A percentile compares a stretch with the other conserved stretches of the same genome.
phyloP scores from a whole-genome alignment of 1,140 invertebrate species.

The Gonioctena quinquepunctata region DNA sequence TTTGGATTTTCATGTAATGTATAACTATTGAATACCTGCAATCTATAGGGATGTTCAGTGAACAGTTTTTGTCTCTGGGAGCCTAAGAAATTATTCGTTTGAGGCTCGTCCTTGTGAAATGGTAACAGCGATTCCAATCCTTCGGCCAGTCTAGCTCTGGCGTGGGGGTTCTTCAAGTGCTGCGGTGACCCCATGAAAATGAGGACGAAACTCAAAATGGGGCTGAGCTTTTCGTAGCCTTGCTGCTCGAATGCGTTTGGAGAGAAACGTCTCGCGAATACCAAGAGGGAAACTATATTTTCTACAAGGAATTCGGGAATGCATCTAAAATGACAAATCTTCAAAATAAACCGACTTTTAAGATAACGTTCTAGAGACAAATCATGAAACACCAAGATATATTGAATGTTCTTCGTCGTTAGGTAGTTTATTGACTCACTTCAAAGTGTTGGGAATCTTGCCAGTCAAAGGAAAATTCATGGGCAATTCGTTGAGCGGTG shows the following conservation, averaged over 20 bases:
- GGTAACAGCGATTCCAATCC: conserved; percentile 83
- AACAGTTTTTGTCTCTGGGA: conserved; percentile 79
- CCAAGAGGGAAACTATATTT: conserved; percentile 81
- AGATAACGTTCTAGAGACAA: no score
- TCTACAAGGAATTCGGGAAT: conserved; percentile 91
- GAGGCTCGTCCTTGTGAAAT: conserved; percentile 62
- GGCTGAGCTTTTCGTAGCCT: conserved; percentile 64
- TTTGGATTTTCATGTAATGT: conserved; percentile 6
- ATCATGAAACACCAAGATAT: no score
- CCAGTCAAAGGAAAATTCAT: conserved; percentile 71
- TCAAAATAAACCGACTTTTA: no score
- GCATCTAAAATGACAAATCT: conserved; percentile 61
- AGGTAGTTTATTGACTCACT: conserved; percentile 57
- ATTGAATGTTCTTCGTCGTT: no score
- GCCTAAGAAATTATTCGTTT: conserved; percentile 63
- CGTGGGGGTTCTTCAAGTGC: conserved; percentile 89
- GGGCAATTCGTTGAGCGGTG: conserved; percentile 60
- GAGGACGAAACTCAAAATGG: conserved; percentile 75
- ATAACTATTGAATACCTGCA: conserved; percentile 22
- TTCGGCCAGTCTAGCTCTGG: conserved; percentile 85
- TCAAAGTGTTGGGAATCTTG: conserved; percentile 65
- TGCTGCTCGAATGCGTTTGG: conserved; percentile 65
- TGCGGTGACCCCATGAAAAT: conserved; percentile 77
- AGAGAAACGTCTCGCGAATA: conserved; percentile 71
- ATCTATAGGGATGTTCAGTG: conserved; percentile 69